A percentile compares a stretch with the other conserved stretches of the same genome.
Conservation (phyloP, 2,113 vertebrate species). For the Tragelaphus buxtoni region DNA sequence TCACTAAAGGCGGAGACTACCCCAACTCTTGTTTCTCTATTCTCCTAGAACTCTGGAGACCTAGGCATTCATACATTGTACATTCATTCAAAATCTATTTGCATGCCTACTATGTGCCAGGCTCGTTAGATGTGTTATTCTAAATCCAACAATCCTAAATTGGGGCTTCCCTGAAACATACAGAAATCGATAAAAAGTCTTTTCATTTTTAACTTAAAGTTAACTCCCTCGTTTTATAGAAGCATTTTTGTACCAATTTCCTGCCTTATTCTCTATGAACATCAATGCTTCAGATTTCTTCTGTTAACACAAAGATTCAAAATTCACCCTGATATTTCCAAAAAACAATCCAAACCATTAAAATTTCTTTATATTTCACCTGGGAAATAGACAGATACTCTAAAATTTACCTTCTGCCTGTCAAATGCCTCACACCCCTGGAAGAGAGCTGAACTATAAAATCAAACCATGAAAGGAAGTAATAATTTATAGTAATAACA, state of each 20-base stretch:
- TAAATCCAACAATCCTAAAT: background rate
- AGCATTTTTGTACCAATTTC: background rate
- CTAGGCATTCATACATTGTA: background rate
- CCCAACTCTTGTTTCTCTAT: background rate
- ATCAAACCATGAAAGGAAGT: constrained; percentile 21
- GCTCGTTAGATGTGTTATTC: background rate
- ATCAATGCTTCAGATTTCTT: constrained; percentile 46
- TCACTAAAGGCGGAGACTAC: background rate
- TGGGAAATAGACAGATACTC: background rate
- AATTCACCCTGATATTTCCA: constrained; percentile 31
- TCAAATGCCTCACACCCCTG: constrained; percentile 37
- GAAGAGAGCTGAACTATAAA: background rate
- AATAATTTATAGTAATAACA: background rate
- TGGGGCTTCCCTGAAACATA: background rate
- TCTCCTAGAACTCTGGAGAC: background rate
- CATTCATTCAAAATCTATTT: background rate
- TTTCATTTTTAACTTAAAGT: constrained; percentile 17
- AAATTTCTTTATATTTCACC: constrained; percentile 52
- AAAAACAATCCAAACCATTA: constrained; percentile 19
- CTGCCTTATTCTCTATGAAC: background rate
- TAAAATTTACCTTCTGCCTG: constrained; percentile 31
- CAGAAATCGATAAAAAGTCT: background rate
- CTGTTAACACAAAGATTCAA: constrained; percentile 11
- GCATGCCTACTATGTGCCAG: background rate
- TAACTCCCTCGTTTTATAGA: background rate